Percentiles rank a stretch among this genome's conserved stretches.
phyloP scores from a whole-genome alignment of 1,140 invertebrate genomes.

The Cyphomyrmex costatus region DNA sequence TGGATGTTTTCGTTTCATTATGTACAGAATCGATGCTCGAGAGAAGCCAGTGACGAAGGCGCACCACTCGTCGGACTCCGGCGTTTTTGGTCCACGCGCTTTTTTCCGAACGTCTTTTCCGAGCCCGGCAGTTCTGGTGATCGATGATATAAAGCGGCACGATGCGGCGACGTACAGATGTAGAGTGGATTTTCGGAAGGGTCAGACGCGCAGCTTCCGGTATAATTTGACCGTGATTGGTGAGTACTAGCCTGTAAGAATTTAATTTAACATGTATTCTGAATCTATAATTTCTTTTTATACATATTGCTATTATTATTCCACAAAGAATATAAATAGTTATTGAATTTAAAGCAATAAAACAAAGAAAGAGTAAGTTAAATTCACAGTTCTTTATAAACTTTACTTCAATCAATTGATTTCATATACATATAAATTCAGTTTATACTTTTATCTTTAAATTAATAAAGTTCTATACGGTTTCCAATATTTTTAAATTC shows the following conservation, averaged over 20 bases:
- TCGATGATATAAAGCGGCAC: constrained; percentile 92
- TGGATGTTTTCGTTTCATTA: constrained; percentile 74
- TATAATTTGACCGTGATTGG: constrained; percentile 96
- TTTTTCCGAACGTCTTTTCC: constrained; percentile 91
- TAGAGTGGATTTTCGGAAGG: constrained; percentile 95
- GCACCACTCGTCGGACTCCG: constrained; percentile 92
- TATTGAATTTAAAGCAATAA: neutral
- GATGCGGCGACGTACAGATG: constrained; percentile 96
- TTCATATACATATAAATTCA: neutral
- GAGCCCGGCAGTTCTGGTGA: constrained; percentile 91
- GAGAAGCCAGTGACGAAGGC: constrained; percentile 91
- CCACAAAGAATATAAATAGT: neutral
- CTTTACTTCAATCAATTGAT: neutral
- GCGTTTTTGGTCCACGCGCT: constrained; percentile 93
- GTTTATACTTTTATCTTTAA: constrained; percentile 10
- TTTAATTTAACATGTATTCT: neutral
- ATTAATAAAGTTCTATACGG: neutral
- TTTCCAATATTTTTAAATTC: neutral
- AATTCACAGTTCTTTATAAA: neutral
- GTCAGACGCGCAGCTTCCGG: constrained; percentile 94
- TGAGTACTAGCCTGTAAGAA: constrained; percentile 87
- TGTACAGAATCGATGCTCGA: constrained; percentile 93
- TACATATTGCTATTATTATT: neutral
- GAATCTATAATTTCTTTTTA: neutral
- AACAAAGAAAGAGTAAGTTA: neutral